Evolutionary conservation across 2,113 vertebrate genomes (phyloP).

Genomic region (Colistium nudipinnis): DNA sequence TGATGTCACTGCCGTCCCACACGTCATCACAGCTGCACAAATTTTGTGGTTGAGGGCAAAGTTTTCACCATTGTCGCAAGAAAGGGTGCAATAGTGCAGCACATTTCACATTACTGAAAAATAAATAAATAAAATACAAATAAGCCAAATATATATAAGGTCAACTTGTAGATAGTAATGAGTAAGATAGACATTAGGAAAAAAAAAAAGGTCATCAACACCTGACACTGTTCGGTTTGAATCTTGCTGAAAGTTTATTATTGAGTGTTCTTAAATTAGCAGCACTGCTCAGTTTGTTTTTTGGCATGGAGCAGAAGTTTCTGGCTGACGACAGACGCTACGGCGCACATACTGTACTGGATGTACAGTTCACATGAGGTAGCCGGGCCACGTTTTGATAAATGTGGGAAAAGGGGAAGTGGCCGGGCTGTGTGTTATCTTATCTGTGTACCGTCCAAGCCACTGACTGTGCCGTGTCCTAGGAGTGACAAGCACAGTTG

Average conservation of each 20-base stretch:
- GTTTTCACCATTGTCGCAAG: background rate
- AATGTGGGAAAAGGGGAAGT: slow-evolving; percentile 76
- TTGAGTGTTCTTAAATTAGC: background rate
- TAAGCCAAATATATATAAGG: no score
- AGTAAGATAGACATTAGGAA: no score
- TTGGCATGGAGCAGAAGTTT: background rate
- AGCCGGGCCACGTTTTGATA: slow-evolving; percentile 52
- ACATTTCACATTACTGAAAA: background rate
- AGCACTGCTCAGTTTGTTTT: background rate
- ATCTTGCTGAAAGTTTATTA: background rate
- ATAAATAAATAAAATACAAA: no score
- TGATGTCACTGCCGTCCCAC: background rate
- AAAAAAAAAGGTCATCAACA: no score
- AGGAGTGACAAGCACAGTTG: slow-evolving; percentile 72
- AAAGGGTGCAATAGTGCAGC: background rate
- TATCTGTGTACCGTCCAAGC: slow-evolving; percentile 68
- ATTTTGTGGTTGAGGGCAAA: background rate
- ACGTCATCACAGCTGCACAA: background rate
- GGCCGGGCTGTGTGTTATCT: slow-evolving; percentile 62
- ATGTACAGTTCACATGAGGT: slow-evolving; percentile 54
- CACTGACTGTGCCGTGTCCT: slow-evolving; percentile 48
- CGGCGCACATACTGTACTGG: slow-evolving; percentile 6
- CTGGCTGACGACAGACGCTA: background rate
- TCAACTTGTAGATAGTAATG: no score
- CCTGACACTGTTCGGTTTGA: background rate